A percentile compares a stretch with the other conserved stretches of the same genome.
Conservation (phyloP, 2,113 vertebrate species). For the Phylloscopus whistleri region DNA sequence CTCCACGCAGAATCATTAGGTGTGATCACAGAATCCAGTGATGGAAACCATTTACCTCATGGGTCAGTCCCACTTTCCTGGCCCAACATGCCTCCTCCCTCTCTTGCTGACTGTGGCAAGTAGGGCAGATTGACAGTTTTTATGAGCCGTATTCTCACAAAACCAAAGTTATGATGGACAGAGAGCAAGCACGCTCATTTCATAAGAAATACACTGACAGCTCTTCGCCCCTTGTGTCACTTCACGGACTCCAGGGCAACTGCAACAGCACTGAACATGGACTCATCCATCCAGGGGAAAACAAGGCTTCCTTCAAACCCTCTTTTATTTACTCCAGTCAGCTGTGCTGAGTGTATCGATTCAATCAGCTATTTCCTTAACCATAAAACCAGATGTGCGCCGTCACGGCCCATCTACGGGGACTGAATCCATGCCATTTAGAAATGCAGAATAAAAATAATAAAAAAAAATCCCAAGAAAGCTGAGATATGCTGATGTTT, state of each 20-base stretch:
- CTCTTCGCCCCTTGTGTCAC: background rate
- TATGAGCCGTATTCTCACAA: background rate
- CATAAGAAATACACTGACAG: background rate
- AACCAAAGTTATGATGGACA: background rate
- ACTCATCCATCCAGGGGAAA: background rate
- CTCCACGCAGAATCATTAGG: background rate
- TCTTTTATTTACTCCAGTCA: conserved; percentile 58
- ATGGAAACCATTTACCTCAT: background rate
- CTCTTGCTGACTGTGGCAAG: background rate
- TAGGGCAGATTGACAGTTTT: background rate
- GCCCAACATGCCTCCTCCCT: background rate
- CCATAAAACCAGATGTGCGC: conserved; percentile 56
- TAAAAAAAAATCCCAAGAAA: conserved; percentile 31
- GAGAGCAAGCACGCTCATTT: background rate
- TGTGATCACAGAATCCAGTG: background rate
- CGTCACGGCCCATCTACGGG: conserved; percentile 58
- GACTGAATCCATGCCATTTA: conserved; percentile 50
- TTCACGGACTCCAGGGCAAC: background rate
- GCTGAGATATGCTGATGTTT: conserved; percentile 35
- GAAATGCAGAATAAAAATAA: conserved; percentile 50
- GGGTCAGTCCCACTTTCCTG: background rate
- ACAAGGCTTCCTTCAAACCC: conserved; percentile 38
- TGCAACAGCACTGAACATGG: background rate
- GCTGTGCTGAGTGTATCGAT: conserved; percentile 31
- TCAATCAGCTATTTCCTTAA: conserved; percentile 56